Percentiles rank a stretch among this genome's conserved stretches.
phyloP scores from a whole-genome alignment of 1,140 invertebrate species.

The Ceratosolen fusciceps region DNA sequence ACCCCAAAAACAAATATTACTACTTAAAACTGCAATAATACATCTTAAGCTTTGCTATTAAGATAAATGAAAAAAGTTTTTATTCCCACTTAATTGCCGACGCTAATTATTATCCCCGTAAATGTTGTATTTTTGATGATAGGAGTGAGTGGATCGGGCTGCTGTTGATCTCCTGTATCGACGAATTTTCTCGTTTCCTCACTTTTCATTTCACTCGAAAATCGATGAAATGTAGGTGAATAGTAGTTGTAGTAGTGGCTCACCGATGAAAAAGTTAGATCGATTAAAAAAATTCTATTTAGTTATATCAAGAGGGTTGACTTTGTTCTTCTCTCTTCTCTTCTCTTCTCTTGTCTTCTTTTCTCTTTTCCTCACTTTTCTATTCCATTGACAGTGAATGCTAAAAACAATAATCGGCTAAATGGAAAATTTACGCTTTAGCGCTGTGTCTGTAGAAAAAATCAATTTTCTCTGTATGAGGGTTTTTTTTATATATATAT shows the following conservation, averaged over 20 bases:
- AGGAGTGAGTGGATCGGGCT: not conserved
- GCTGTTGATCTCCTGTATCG: not conserved
- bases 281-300: conserved; percentile 18
- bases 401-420: conserved; percentile 56
- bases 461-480: conserved; percentile 60
- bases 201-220: too few relatives aligned
- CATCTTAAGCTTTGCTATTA: conserved; percentile 47
- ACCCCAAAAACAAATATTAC: conserved; percentile 41
- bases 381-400: too few relatives aligned
- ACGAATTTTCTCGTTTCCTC: not conserved
- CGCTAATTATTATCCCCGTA: conserved; percentile 52
- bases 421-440: conserved; percentile 62
- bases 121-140: conserved; percentile 37
- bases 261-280: too few relatives aligned
- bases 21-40: conserved; percentile 43
- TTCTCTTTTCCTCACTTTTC: too few relatives aligned
- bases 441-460: conserved; percentile 62
- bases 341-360: too few relatives aligned
- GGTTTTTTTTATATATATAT: conserved; percentile 59
- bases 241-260: too few relatives aligned
- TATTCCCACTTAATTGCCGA: conserved; percentile 52
- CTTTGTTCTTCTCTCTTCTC: too few relatives aligned
- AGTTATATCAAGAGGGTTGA: not conserved
- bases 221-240: too few relatives aligned
- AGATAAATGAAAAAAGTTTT: conserved; percentile 32